Evolutionary conservation across 2,113 vertebrate species (phyloP).

Genomic region (Phalacrocorax brasilianus): DNA sequence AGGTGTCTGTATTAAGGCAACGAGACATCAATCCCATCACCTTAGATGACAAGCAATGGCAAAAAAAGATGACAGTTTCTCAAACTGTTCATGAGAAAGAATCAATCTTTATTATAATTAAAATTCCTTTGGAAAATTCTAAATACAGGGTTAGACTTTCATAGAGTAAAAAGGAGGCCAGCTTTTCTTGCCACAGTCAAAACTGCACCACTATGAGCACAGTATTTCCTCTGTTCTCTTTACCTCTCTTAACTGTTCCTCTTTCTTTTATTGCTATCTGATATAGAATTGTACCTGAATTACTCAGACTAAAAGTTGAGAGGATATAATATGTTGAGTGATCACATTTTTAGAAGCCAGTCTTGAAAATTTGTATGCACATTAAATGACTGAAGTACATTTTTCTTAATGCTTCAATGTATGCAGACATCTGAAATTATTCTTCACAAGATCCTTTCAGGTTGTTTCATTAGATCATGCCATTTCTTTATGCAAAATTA

Average conservation of each 20-base stretch:
- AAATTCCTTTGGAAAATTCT: neutral
- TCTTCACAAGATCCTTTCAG: slow-evolving; percentile 18
- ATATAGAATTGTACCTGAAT: slow-evolving; percentile 1
- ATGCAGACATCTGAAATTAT: slow-evolving; percentile 32
- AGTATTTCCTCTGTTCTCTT: neutral
- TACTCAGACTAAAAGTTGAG: neutral
- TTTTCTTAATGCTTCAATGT: neutral
- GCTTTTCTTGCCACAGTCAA: neutral
- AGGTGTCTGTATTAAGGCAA: neutral
- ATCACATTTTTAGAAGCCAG: slow-evolving; percentile 28
- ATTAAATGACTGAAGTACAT: neutral
- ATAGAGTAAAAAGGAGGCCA: neutral
- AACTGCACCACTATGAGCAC: neutral
- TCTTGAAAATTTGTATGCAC: neutral
- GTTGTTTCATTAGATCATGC: neutral
- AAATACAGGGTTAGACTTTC: neutral
- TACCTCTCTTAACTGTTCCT: neutral
- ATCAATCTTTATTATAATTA: neutral
- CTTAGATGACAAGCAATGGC: neutral
- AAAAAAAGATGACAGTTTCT: neutral
- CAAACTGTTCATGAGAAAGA: neutral
- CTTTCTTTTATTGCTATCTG: neutral
- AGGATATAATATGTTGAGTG: neutral
- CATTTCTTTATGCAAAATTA: slow-evolving; percentile 32
- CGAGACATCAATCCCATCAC: neutral